Evolutionary conservation across 2,797 vertebrate species (phyloP).

Genomic region (Austrolebias charrua): DNA sequence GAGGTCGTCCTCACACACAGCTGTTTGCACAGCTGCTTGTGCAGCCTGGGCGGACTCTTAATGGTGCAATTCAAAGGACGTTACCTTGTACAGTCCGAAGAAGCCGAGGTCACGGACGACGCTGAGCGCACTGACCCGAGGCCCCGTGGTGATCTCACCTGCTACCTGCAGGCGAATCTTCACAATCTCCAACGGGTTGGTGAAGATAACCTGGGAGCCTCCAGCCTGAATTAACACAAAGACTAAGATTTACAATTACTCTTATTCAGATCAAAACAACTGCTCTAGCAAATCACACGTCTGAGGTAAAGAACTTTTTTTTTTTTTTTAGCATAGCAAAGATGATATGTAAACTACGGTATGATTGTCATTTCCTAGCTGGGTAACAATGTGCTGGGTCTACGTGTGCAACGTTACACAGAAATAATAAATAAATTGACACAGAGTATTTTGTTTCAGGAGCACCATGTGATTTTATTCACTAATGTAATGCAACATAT

Average conservation of each 20-base stretch:
- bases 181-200: slow-evolving; percentile 98
- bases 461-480: slow-evolving; percentile 5
- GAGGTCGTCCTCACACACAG: no score
- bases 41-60: background rate
- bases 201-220: slow-evolving; percentile 97
- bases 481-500: slow-evolving; percentile 12
- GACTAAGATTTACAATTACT: slow-evolving; percentile 7
- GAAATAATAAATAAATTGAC: no score
- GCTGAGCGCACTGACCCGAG: slow-evolving; percentile 91
- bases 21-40: background rate
- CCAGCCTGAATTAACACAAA: slow-evolving; percentile 83
- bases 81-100: slow-evolving; percentile 97
- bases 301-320: no score
- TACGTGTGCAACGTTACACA: no score
- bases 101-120: slow-evolving; percentile 94
- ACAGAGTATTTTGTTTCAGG: slow-evolving; percentile 14
- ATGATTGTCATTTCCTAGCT: no score
- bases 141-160: slow-evolving; percentile 97
- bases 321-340: no score
- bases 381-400: no score
- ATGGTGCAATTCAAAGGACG: background rate
- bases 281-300: background rate
- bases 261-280: background rate
- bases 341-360: no score
- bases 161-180: slow-evolving; percentile 99